phyloP scores from a whole-genome alignment of 64 coral and sea anemone genomes.

The Pocillopora damicornis region DNA sequence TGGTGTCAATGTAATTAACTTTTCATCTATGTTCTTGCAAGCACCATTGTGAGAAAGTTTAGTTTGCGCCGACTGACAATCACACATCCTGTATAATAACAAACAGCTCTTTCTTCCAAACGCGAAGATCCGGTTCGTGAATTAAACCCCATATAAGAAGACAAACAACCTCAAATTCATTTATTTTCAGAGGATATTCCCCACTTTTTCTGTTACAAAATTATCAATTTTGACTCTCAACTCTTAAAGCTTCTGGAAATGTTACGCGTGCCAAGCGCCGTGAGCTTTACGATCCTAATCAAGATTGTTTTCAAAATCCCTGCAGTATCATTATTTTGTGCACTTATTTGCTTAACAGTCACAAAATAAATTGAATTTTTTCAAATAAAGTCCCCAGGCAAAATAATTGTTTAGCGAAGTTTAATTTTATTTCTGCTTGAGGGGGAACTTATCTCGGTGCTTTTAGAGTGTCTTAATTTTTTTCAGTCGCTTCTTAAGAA shows the following conservation, averaged over 20 bases:
- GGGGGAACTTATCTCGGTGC: constrained; percentile 34
- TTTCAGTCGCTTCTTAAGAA: neutral
- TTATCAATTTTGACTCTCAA: constrained; percentile 52
- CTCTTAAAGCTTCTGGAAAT: neutral
- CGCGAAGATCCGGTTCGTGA: constrained; percentile 60
- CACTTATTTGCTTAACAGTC: constrained; percentile 83
- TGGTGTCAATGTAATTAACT: constrained; percentile 83
- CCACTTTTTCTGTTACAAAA: constrained; percentile 27
- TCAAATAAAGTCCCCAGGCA: constrained; percentile 66
- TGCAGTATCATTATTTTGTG: constrained; percentile 41
- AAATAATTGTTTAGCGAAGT: constrained; percentile 48
- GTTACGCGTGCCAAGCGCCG: constrained; percentile 29
- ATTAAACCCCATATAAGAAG: constrained; percentile 60
- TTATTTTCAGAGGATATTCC: constrained; percentile 31
- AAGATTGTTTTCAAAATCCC: constrained; percentile 43
- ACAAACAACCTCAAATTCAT: constrained; percentile 56
- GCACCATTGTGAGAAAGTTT: constrained; percentile 77
- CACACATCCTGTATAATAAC: constrained; percentile 79
- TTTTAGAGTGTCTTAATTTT: neutral
- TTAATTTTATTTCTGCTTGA: constrained; percentile 30
- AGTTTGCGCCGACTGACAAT: constrained; percentile 59
- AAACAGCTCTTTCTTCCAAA: constrained; percentile 53
- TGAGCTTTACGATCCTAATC: constrained; percentile 37
- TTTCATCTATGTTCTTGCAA: constrained; percentile 81
- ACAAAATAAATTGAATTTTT: constrained; percentile 90